phyloP scores from a whole-genome alignment of 1,140 invertebrate genomes.

The Matsumurasca onukii region DNA sequence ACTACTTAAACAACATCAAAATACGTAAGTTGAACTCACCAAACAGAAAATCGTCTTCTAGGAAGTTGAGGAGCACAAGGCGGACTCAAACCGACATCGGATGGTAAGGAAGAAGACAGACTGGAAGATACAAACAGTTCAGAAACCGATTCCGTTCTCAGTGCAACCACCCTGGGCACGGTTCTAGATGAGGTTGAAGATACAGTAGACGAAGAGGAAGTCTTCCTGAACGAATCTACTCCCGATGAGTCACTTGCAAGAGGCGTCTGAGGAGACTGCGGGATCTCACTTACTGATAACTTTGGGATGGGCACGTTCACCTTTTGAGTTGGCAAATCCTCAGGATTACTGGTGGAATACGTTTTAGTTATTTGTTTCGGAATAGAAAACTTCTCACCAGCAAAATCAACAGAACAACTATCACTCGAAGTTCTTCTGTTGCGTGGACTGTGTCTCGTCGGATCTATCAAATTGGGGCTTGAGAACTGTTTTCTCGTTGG shows the following conservation, averaged over 20 bases:
- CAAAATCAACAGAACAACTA: conserved; percentile 16
- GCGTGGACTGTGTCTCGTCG: conserved; percentile 8
- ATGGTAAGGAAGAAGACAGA: conserved; percentile 41
- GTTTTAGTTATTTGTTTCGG: conserved; percentile 31
- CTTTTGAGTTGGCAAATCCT: conserved; percentile 26
- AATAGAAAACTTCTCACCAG: conserved; percentile 19
- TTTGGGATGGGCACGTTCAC: background rate
- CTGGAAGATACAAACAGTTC: conserved; percentile 41
- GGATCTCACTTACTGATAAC: conserved; percentile 8
- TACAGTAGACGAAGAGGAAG: conserved; percentile 25
- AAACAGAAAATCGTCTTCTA: conserved; percentile 54
- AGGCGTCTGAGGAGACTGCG: conserved; percentile 9
- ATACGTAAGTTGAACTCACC: conserved; percentile 48
- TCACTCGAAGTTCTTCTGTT: conserved; percentile 25
- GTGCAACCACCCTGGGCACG: conserved; percentile 37
- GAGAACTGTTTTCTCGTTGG: conserved; percentile 35
- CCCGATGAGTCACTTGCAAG: background rate
- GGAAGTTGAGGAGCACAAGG: conserved; percentile 43
- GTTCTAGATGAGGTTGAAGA: conserved; percentile 24
- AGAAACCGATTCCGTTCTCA: conserved; percentile 42
- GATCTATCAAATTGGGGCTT: conserved; percentile 32
- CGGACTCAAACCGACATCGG: conserved; percentile 46
- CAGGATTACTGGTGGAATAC: conserved; percentile 35
- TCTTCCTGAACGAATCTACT: conserved; percentile 21
- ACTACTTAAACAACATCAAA: no score